Base-by-base conservation (phyloP, 1,140 invertebrate genomes). In the Hermatobates lingyangjiaoensis region DNA sequence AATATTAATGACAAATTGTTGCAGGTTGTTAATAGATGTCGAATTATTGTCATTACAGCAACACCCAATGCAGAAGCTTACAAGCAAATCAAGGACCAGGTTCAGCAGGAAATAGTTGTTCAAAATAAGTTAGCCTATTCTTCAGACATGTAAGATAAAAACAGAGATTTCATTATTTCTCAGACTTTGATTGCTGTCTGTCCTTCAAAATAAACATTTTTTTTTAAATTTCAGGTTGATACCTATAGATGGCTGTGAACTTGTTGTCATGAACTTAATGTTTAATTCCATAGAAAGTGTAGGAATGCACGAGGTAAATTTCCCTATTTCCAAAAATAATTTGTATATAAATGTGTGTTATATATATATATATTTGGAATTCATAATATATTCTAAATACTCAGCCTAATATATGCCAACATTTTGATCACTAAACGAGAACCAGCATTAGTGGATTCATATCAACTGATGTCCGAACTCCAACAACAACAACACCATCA, bases 21-120 rank as follows among this genome's bases (percentile, higher is more conserved):
- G 28, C 39, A 66, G 63, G 60, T 76, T 4, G 61, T 73, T 27
- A 84, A 79, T 63, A 77, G 80, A 55, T 86, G 87, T 25, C 71
- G 89, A 50, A 81, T 94, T 10, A 84, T 94, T 58, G 88, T 87
- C 60, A 81, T 94, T 3, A 91, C 88, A 2, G 83, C 84, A 59
- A 79, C 85, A 2, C 74, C 84, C 56, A 85, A 86, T 66, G 80
- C 89, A 64, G 75, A 76, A 5, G 85, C 85, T 53, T 81, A 89
- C 64, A 79, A 82, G 58, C 81, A 79, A 59, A 65, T 92, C 23
- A 80, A 90, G 61, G 84, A 88, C 54, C 89, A 86, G 61, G 87
- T 91, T 59, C 69, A 82, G 24, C 84, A 79, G 53, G 77, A 83
- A 38, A 59, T 86, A 20, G 63, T 79, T 3, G 79, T 87, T 60